Percentiles rank a stretch among this genome's conserved stretches.
Evolutionary conservation across 2,888 invertebrate species (phyloP).

Genomic region (Elgonia sp.): DNA sequence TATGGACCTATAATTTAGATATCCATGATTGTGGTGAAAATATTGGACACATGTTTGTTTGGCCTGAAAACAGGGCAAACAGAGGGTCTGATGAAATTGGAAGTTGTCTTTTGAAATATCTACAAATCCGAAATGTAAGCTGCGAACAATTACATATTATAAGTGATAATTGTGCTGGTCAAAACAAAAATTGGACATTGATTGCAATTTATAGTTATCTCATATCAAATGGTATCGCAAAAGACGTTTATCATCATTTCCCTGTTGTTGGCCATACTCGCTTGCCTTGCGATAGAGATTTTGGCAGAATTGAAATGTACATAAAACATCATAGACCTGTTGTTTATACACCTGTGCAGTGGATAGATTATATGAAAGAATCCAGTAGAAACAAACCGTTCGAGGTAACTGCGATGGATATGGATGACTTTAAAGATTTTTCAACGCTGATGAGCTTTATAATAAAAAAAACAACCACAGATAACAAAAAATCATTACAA

Average conservation of each 20-base stretch:
- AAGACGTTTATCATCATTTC: slow-evolving; percentile 31
- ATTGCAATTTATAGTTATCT: slow-evolving; percentile 1
- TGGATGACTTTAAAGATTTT: slow-evolving; percentile 9
- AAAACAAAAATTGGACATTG: slow-evolving; percentile 29
- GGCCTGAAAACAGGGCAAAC: slow-evolving; percentile 28
- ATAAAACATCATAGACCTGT: slow-evolving; percentile 15
- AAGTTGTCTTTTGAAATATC: slow-evolving; percentile 31
- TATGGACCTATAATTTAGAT: slow-evolving; percentile 27
- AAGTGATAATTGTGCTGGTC: slow-evolving; percentile 18
- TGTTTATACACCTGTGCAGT: slow-evolving; percentile 19
- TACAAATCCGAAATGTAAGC: neutral
- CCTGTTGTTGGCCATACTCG: slow-evolving; percentile 29
- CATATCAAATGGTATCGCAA: neutral
- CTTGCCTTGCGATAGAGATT: slow-evolving; percentile 33
- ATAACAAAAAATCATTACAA: neutral
- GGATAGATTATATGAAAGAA: neutral
- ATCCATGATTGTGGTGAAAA: slow-evolving; percentile 24
- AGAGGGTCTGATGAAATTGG: slow-evolving; percentile 25
- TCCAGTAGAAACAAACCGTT: neutral
- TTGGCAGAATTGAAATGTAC: slow-evolving; percentile 17
- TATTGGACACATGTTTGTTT: slow-evolving; percentile 17
- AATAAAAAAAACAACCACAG: neutral
- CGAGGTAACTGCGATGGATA: slow-evolving; percentile 4
- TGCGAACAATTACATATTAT: slow-evolving; percentile 22
- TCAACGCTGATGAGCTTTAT: neutral